Percentiles rank a stretch among this genome's conserved stretches.
These are phyloP conservation scores for Drosophila prolongata DNA, from an alignment of 2,888 invertebrate species.

Conservation along the genomic window DNA sequence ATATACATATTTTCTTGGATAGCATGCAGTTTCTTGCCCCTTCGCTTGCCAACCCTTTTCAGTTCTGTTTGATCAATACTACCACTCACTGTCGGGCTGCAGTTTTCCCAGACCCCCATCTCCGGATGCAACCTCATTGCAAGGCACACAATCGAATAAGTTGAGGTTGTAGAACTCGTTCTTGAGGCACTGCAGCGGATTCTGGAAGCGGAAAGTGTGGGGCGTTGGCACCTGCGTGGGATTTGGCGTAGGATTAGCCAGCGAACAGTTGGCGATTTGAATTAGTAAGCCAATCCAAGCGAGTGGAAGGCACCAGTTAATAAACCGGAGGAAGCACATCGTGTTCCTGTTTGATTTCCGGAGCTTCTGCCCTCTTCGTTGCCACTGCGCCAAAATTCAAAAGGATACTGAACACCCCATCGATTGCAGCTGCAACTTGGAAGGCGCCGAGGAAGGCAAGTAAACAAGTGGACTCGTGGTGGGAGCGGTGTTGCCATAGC, in stretches of 20 bases:
- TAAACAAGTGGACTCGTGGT: constrained; percentile 63
- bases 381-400: constrained; percentile 44
- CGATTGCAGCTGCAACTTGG: constrained; percentile 57
- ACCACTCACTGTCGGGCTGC: constrained; percentile 77
- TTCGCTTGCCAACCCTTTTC: not conserved
- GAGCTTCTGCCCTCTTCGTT: constrained; percentile 15
- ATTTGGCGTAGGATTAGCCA: constrained; percentile 14
- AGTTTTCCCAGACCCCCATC: constrained; percentile 54
- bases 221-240: constrained; percentile 46
- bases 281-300: constrained; percentile 41
- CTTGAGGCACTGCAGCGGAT: constrained; percentile 81
- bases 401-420: constrained; percentile 55
- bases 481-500: constrained; percentile 78
- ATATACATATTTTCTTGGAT: not conserved
- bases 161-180: constrained; percentile 85
- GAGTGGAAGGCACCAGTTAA: constrained; percentile 48
- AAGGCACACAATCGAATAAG: constrained; percentile 85
- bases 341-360: constrained; percentile 1
- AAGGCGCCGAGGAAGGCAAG: constrained; percentile 47
- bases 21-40: constrained; percentile 9
- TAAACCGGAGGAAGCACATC: constrained; percentile 53
- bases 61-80: constrained; percentile 70
- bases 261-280: constrained; percentile 35
- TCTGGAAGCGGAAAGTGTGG: constrained; percentile 65
- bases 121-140: constrained; percentile 72